A percentile compares a stretch with the other conserved stretches of the same genome.
Conservation (phyloP, 2,113 vertebrate species). For the Mesocricetus auratus region DNA sequence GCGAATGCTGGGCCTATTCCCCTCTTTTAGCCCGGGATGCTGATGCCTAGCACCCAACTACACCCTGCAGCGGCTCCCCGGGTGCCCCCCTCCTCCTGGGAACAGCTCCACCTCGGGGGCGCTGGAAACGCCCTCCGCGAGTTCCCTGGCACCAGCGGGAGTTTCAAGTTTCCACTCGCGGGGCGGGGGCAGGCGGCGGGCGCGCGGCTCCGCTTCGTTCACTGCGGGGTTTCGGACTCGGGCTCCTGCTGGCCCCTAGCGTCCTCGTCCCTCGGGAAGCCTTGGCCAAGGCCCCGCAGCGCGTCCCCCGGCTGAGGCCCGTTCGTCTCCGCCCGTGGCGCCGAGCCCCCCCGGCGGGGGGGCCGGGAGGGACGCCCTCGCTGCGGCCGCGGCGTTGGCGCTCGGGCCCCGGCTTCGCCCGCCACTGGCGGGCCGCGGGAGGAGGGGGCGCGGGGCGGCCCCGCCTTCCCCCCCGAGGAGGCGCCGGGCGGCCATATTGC, state of each 20-base stretch:
- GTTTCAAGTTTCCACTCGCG: constrained; percentile 71
- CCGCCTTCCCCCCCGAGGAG: constrained; percentile 54
- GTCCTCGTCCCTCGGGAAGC: neutral
- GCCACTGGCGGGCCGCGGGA: constrained; percentile 71
- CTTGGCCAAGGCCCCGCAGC: neutral
- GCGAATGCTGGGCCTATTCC: neutral
- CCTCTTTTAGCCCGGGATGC: neutral
- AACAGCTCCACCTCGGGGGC: constrained; percentile 4
- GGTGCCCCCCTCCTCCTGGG: neutral
- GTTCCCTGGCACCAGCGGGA: constrained; percentile 65
- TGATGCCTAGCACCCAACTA: neutral
- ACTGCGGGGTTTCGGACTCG: neutral
- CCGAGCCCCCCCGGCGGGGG: neutral
- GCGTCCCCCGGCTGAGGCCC: neutral
- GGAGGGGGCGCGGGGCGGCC: constrained; percentile 72
- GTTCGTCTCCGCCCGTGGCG: neutral
- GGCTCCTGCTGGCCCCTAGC: neutral
- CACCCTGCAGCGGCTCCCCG: neutral
- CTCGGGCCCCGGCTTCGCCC: constrained; percentile 46
- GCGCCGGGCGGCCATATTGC: constrained; percentile 86
- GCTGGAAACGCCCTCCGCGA: constrained; percentile 10
- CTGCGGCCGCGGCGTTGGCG: constrained; percentile 22
- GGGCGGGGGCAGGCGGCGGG: constrained; percentile 8
- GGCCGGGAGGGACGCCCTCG: neutral
- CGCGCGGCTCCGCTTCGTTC: neutral